Conservation (phyloP, 2,797 vertebrate genomes). For the Vespertilio murinus region DNA sequence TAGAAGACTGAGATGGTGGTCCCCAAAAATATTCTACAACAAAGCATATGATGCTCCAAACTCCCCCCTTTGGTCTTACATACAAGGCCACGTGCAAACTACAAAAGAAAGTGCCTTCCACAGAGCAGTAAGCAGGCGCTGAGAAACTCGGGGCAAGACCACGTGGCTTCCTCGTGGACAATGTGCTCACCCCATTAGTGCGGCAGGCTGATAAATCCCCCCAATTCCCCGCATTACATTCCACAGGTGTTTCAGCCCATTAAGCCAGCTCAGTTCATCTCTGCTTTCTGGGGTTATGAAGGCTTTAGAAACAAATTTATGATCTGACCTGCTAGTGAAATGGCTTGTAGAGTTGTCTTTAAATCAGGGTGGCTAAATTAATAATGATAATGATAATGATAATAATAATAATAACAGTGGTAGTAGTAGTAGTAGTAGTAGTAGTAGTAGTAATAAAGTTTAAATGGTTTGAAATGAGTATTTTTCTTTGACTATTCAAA, state of each 20-base stretch:
- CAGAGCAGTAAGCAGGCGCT: constrained; percentile 73
- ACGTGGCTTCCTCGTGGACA: constrained; percentile 75
- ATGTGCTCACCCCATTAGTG: constrained; percentile 80
- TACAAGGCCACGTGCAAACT: constrained; percentile 48
- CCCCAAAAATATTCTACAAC: not conserved
- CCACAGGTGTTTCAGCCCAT: constrained; percentile 79
- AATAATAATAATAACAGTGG: constrained; percentile 66
- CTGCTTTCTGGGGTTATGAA: constrained; percentile 75
- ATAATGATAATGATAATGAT: constrained; percentile 71
- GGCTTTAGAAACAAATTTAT: constrained; percentile 72
- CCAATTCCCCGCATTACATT: constrained; percentile 80
- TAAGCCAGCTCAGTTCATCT: constrained; percentile 77
- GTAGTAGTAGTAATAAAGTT: constrained; percentile 27
- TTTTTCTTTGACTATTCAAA: constrained; percentile 15
- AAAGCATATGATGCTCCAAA: not conserved
- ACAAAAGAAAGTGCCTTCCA: constrained; percentile 51
- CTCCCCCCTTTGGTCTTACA: not conserved
- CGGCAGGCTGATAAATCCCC: constrained; percentile 79
- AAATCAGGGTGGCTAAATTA: constrained; percentile 63
- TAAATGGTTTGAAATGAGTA: not conserved
- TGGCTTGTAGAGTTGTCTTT: constrained; percentile 65
- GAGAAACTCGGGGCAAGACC: constrained; percentile 74
- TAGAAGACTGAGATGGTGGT: not conserved
- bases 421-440: too few species aligned
- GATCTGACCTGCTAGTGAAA: constrained; percentile 69